A percentile compares a stretch with the other conserved stretches of the same genome.
phyloP scores from a whole-genome alignment of 2,113 vertebrate species.

The Rhabdornis inornatus region DNA sequence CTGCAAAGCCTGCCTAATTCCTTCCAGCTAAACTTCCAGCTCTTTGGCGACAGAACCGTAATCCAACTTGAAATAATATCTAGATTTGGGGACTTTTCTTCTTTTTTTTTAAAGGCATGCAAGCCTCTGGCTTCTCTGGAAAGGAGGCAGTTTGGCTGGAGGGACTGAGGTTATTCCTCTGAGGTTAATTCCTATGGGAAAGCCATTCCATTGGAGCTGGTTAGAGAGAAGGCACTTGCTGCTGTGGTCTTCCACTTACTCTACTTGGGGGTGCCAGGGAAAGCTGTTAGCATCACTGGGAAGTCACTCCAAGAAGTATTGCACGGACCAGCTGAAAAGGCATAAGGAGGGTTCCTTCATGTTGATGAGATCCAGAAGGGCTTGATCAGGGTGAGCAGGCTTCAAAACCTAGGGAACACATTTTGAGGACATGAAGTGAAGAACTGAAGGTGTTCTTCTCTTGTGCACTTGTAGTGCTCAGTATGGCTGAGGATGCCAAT shows the following conservation, averaged over 20 bases:
- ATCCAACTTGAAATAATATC: neutral
- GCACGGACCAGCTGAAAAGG: neutral
- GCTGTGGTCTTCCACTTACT: accelerated
- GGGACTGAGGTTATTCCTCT: neutral
- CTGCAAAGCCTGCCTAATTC: neutral
- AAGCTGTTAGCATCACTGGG: neutral
- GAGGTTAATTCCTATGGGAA: neutral
- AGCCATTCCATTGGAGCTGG: neutral
- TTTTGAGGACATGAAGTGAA: neutral
- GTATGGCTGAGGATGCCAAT: neutral
- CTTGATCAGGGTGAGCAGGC: accelerated
- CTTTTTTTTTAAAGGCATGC: neutral
- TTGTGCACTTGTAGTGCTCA: neutral
- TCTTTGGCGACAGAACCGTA: neutral
- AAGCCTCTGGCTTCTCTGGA: neutral
- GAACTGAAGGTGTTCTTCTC: neutral
- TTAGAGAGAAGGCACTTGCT: neutral
- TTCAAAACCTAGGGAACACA: neutral
- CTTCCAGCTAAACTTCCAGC: neutral
- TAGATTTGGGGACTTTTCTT: neutral
- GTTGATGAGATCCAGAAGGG: neutral
- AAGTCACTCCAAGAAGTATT: neutral
- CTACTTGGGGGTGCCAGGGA: neutral
- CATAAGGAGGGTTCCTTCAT: neutral
- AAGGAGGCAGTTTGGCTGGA: neutral